Percentiles rank a stretch among this genome's conserved stretches.
Evolutionary conservation across 2,888 invertebrate species (phyloP).

Genomic region (Hypselothyrea guttata): DNA sequence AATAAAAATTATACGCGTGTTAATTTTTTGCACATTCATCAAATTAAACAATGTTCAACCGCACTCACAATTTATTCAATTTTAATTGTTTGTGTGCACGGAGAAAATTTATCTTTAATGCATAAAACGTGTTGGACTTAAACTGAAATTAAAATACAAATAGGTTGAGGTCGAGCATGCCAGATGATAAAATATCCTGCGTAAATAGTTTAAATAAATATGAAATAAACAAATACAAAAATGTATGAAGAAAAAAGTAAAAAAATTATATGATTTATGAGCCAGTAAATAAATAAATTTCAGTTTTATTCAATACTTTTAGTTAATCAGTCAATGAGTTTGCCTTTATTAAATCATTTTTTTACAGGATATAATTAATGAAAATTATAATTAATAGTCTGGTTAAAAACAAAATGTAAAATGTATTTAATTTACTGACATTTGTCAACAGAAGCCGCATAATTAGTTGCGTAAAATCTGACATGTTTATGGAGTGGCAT

Average conservation of each 20-base stretch:
- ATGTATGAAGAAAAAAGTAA: no score
- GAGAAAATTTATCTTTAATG: conserved; percentile 29
- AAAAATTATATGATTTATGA: no score
- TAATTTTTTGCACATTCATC: conserved; percentile 53
- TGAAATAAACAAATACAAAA: no score
- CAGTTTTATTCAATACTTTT: no score
- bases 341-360: no score
- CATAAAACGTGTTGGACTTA: conserved; percentile 22
- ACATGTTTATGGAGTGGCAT: conserved; percentile 12
- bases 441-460: conserved; percentile 27
- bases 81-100: conserved; percentile 51
- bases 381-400: conserved; percentile 3
- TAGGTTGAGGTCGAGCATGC: not conserved
- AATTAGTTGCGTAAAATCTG: conserved; percentile 41
- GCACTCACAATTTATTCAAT: conserved; percentile 48
- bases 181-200: not conserved
- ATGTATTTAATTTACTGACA: conserved; percentile 23
- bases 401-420: not conserved
- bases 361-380: conserved; percentile 4
- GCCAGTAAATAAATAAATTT: no score
- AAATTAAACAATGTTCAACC: conserved; percentile 33
- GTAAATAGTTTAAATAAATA: no score
- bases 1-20: conserved; percentile 34
- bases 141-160: conserved; percentile 3
- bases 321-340: no score